Percentiles rank a stretch among this genome's conserved stretches.
Conservation (phyloP, 2,888 invertebrate species). For the Branchipolynoe longqiensis region DNA sequence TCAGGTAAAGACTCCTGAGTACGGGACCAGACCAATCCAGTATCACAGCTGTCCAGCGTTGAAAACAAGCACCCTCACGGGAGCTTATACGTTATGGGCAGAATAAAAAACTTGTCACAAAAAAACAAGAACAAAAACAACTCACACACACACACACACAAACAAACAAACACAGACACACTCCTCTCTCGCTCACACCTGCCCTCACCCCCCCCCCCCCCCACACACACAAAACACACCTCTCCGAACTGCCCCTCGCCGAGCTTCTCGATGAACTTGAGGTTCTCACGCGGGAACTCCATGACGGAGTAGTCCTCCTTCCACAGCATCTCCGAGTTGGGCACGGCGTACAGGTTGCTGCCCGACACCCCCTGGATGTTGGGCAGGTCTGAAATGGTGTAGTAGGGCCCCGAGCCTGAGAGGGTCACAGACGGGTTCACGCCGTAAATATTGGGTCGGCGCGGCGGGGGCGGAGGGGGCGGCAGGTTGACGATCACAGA, state of each 20-base stretch:
- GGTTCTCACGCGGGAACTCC: slow-evolving; percentile 91
- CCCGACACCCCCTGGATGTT: slow-evolving; percentile 79
- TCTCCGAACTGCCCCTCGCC: slow-evolving; percentile 94
- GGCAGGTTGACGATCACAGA: slow-evolving; percentile 68
- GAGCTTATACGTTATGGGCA: no score
- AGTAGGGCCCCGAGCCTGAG: slow-evolving; percentile 42
- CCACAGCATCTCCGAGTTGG: slow-evolving; percentile 84
- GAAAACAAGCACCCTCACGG: no score
- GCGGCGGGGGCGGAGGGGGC: slow-evolving; percentile 48
- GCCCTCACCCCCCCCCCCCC: no score
- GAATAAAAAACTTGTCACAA: no score
- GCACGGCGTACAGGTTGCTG: slow-evolving; percentile 83
- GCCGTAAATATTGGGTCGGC: slow-evolving; percentile 62
- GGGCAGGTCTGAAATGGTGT: slow-evolving; percentile 56
- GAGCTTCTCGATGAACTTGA: slow-evolving; percentile 92
- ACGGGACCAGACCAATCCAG: no score
- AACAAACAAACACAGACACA: no score
- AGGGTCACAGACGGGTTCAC: slow-evolving; percentile 48
- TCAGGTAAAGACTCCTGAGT: no score
- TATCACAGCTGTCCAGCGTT: no score
- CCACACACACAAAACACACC: slow-evolving; percentile 82
- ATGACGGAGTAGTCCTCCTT: slow-evolving; percentile 82
- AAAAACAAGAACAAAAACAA: no score
- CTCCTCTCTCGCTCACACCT: no score
- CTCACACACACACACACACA: no score